These are phyloP conservation scores for Brachionus manjavacas DNA, from an alignment of 1,140 invertebrate species.

Conservation along the genomic window DNA sequence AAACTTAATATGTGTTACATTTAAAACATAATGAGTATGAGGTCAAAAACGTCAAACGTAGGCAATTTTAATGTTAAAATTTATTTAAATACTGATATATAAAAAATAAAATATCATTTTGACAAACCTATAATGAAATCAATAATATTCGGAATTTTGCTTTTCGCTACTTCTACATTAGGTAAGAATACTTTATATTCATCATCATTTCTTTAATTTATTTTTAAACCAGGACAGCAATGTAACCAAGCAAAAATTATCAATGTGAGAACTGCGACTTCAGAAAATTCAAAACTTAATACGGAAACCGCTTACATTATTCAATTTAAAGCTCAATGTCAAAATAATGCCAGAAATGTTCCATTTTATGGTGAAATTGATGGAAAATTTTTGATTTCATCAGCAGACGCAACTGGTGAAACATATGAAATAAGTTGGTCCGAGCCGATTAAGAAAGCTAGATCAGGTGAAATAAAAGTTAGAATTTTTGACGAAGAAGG, in stretches of 20 bases:
- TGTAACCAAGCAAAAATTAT: background rate
- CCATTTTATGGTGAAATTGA: conserved; percentile 32
- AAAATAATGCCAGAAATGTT: conserved; percentile 1
- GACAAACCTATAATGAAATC: background rate
- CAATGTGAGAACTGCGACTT: background rate
- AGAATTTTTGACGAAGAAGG: conserved; percentile 29
- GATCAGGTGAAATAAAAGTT: background rate
- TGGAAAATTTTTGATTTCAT: conserved; percentile 12
- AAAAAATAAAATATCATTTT: background rate
- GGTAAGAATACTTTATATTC: background rate
- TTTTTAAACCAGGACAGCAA: background rate
- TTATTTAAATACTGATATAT: background rate
- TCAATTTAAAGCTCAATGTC: background rate
- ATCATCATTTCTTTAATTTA: background rate
- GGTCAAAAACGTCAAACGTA: background rate
- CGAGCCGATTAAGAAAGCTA: background rate
- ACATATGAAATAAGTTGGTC: conserved; percentile 34
- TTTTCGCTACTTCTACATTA: background rate
- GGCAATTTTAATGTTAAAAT: background rate
- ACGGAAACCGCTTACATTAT: conserved; percentile 9
- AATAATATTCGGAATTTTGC: background rate
- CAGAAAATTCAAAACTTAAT: conserved; percentile 10
- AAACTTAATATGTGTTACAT: background rate
- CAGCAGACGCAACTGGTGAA: conserved; percentile 12
- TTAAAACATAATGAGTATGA: background rate